Conservation (phyloP, 2,888 invertebrate species). For the Cryptophagus acutangulus region DNA sequence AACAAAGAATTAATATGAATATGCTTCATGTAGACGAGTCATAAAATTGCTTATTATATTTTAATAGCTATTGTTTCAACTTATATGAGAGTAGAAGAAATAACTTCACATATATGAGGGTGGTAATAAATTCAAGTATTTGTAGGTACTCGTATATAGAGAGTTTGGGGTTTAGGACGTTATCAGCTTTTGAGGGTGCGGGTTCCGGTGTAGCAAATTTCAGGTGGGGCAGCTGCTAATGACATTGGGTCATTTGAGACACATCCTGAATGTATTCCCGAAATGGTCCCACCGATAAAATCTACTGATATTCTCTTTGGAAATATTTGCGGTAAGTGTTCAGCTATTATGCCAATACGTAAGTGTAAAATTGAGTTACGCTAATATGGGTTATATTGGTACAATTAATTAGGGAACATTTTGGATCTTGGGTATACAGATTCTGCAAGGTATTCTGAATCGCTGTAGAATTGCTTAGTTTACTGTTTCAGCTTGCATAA, state of each 20-base stretch:
- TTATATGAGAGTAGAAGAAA: too few relatives aligned
- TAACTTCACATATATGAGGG: too few relatives aligned
- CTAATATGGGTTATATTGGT: too few relatives aligned
- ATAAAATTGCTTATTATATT: too few relatives aligned
- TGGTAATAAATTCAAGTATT: conserved; percentile 42
- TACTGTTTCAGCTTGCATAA: too few relatives aligned
- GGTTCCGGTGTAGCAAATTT: conserved; percentile 34
- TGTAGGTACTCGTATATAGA: conserved; percentile 30
- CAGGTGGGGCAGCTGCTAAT: conserved; percentile 43
- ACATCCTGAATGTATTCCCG: conserved; percentile 34
- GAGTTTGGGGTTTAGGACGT: conserved; percentile 17
- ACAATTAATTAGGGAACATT: too few relatives aligned
- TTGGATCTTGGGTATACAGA: too few relatives aligned
- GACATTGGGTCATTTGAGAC: conserved; percentile 30
- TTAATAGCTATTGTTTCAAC: too few relatives aligned
- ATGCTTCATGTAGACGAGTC: too few relatives aligned
- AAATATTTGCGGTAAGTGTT: conserved; percentile 21
- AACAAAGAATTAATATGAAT: too few relatives aligned
- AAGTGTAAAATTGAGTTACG: conserved; percentile 17
- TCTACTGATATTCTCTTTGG: conserved; percentile 24
- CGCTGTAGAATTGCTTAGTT: too few relatives aligned
- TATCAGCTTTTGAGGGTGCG: conserved; percentile 27
- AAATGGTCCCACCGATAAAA: conserved; percentile 26
- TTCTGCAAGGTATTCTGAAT: too few relatives aligned
- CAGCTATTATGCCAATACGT: conserved; percentile 18